phyloP scores from a whole-genome alignment of 2,113 vertebrate species.

The Phrynosoma blainvillii region DNA sequence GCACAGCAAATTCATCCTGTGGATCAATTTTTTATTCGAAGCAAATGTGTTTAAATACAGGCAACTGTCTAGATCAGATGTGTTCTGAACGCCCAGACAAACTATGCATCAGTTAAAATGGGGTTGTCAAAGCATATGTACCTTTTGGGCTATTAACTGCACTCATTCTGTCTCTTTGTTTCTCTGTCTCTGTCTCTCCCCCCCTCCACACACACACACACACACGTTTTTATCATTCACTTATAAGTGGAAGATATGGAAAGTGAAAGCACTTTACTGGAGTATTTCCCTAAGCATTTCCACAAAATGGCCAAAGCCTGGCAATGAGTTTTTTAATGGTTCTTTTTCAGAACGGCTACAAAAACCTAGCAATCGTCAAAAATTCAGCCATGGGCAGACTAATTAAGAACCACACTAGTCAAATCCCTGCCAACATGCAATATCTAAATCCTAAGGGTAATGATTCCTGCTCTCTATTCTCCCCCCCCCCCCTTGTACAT shows the following conservation, averaged over 20 bases:
- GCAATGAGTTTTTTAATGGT: slow-evolving; percentile 10
- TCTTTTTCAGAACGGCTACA: slow-evolving; percentile 26
- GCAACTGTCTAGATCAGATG: slow-evolving; percentile 3
- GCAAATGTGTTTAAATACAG: not conserved
- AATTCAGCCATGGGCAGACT: slow-evolving; percentile 27
- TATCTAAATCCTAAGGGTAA: slow-evolving; percentile 2
- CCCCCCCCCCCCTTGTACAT: not conserved
- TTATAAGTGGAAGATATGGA: not conserved
- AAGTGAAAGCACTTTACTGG: not conserved
- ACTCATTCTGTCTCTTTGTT: not conserved
- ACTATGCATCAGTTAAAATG: not conserved
- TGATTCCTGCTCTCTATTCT: not conserved
- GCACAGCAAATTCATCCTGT: not conserved
- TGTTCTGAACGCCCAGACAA: not conserved
- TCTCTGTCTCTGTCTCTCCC: too few relatives aligned
- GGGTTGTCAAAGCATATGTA: slow-evolving; percentile 13
- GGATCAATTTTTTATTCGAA: not conserved
- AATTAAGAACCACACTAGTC: slow-evolving; percentile 44
- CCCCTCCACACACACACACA: not conserved
- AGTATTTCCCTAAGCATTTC: slow-evolving; percentile 20
- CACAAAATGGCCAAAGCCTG: slow-evolving; percentile 14
- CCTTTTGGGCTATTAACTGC: slow-evolving; percentile 21
- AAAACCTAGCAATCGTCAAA: not conserved
- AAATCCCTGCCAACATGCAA: slow-evolving; percentile 41
- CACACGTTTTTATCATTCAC: slow-evolving; percentile 19